Conservation (phyloP, 2,113 vertebrate genomes). For the Muscicapa adusta region DNA sequence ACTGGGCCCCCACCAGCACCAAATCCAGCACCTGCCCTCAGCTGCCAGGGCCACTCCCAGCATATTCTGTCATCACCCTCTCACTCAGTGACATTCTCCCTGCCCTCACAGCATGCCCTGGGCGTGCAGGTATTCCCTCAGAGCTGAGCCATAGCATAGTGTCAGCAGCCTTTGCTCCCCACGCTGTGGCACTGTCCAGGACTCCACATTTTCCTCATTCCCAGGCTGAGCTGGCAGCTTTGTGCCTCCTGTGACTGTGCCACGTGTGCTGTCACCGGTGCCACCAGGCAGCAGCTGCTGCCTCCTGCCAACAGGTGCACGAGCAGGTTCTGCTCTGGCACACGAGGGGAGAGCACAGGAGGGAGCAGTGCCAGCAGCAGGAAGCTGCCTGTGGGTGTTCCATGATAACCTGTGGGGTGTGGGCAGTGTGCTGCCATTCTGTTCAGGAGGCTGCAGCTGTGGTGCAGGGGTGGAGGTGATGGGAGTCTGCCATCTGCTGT, state of each 20-base stretch:
- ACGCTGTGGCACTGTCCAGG: fast-evolving
- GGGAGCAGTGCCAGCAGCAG: not conserved
- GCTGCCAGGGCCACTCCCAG: not conserved
- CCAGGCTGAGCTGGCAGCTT: conserved; percentile 1
- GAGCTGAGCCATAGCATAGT: not conserved
- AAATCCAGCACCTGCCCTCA: not conserved
- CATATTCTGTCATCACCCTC: not conserved
- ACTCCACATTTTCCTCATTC: not conserved
- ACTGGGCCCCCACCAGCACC: fast-evolving
- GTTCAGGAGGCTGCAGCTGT: not conserved
- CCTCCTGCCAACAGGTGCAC: not conserved
- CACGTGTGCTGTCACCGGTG: not conserved
- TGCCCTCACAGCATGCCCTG: not conserved
- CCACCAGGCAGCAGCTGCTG: not conserved
- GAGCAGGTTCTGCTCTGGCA: not conserved
- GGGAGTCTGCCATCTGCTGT: not conserved
- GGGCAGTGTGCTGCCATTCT: fast-evolving
- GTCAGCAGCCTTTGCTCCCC: not conserved
- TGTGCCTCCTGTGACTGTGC: not conserved
- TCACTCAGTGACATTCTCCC: not conserved
- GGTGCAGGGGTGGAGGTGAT: not conserved
- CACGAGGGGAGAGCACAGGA: not conserved
- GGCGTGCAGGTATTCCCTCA: not conserved
- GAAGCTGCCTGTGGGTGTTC: not conserved
- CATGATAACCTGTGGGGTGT: fast-evolving